Evolutionary conservation across 2,888 invertebrate species (phyloP).

Genomic region (Agapostemon virescens): DNA sequence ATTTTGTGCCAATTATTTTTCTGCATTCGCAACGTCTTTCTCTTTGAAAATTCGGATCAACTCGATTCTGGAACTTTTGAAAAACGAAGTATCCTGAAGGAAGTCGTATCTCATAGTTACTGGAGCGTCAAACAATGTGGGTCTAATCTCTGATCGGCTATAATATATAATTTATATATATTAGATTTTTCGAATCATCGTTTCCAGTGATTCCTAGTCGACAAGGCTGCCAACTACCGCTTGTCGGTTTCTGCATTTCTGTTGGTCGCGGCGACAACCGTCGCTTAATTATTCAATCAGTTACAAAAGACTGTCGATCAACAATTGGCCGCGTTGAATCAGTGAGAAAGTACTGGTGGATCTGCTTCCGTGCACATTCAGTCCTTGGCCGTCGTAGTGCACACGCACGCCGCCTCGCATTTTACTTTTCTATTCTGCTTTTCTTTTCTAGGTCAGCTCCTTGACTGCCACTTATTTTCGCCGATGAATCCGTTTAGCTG

Average conservation of each 20-base stretch:
- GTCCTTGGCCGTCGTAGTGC: constrained; percentile 70
- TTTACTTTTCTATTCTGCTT: constrained; percentile 77
- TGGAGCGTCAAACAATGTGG: background rate
- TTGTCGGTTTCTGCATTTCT: background rate
- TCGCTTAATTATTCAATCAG: constrained; percentile 14
- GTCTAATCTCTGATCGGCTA: background rate
- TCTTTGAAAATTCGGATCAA: background rate
- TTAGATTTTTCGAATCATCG: background rate
- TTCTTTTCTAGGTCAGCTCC: constrained; percentile 76
- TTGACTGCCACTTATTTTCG: constrained; percentile 68
- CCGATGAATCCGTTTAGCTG: constrained; percentile 61
- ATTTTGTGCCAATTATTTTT: background rate
- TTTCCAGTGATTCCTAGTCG: background rate
- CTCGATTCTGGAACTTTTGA: background rate
- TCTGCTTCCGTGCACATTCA: constrained; percentile 79
- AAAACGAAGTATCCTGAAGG: background rate
- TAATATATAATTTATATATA: no score
- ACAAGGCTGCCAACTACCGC: background rate
- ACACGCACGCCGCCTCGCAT: constrained; percentile 71
- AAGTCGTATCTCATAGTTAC: background rate
- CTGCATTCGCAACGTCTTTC: background rate
- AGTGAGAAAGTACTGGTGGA: constrained; percentile 77
- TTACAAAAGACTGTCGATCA: constrained; percentile 27
- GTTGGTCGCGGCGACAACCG: background rate
- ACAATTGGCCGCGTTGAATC: constrained; percentile 37